Evolutionary conservation across 37 sponge, comb jelly and placozoan species (phyloP), one percentile per base, ranked within the genome.

Genomic region (Petrosia ficiformis): DNA sequence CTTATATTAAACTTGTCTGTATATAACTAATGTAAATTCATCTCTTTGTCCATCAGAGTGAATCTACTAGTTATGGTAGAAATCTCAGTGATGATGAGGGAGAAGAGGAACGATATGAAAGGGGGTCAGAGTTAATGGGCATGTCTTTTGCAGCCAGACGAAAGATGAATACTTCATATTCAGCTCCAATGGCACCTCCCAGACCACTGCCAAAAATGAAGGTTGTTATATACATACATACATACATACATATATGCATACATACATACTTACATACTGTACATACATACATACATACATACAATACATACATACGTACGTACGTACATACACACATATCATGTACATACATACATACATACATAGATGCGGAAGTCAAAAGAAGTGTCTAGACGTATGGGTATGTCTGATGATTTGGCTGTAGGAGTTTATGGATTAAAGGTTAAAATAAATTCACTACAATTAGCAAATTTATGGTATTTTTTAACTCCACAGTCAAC

Each of bases 41-140:
- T n/a, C n/a, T n/a, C n/a, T 72, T 33, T 72, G 37, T 42, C 22
- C 6, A 30, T 16, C 38, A 85, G 86, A 68, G 60, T 32, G 86
- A 85, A 74, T 6, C 44, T 28, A 21, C 19, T 4, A 59, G 31
- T 30, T 75, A 41, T 42, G 80, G 86, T 29, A 57, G 65, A 0
- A 16, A 68, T 3, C 44, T 79, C 76, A 86, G 86, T 75, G 86
- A 85, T 57, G 79, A 86, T 60, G 79, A 78, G 40, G 57, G 43
- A 56, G 76, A 79, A 36, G 73, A 77, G 26, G 68, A 77, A 6
- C 43, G 31, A 29, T 30, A 57, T 3, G 2, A 11, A 1, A 10
- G 35, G 2, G 22, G 35, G n/a, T 77, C 84, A 33, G 63, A 63
- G 26, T 52, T 81, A 0, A 81, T 73, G 74, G 74, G 35, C 56